Evolutionary conservation across 2,888 invertebrate species (phyloP), one percentile per base, ranked within the genome.

Genomic region (Ethmia dodecea): DNA sequence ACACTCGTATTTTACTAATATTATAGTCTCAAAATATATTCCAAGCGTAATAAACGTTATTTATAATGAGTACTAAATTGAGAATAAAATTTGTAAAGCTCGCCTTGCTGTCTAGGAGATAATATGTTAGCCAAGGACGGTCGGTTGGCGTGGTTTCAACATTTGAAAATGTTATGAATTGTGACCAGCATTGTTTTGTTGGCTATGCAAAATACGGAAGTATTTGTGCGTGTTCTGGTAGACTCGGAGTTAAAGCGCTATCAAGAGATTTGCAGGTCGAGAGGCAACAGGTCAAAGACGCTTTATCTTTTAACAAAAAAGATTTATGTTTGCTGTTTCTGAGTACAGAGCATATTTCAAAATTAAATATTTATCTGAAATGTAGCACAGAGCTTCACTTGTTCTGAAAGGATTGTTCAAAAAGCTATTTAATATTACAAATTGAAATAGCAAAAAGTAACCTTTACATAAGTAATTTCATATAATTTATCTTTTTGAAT

Each of bases 111-210:
- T 76, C 77, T 74, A 60, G 56, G 53, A 58, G 44, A 52, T 41
- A 52, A 52, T 56, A 27, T 55, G n/a, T n/a, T n/a, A n/a, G 44
- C 53, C 75, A 77, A 77, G 75, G 78, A 60, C 76, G 43, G 37
- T 24, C 26, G 35, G 42, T 76, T 78, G 79, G 80, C 79, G 50
- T 33, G 13, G 37, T 47, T 48, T 69, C 77, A 80, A 76, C 53
- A 43, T 64, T 62, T 64, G 52, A 58, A 65, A 68, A 54, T 52
- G 40, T 50, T 54, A 48, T 27, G 18, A 28, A 39, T 43, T 48
- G 44, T 54, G 52, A 47, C 35, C 35, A n/a, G 35, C 38, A 38
- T 43, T 43, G 40, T 47, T 22, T 45, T 49, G 45, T 55, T 55
- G 47, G 34, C 42, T 51, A 42, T 15, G 37, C 39, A 42, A 47